Evolutionary conservation across 1,140 invertebrate species (phyloP).

Genomic region (Wiebesia pumilae): DNA sequence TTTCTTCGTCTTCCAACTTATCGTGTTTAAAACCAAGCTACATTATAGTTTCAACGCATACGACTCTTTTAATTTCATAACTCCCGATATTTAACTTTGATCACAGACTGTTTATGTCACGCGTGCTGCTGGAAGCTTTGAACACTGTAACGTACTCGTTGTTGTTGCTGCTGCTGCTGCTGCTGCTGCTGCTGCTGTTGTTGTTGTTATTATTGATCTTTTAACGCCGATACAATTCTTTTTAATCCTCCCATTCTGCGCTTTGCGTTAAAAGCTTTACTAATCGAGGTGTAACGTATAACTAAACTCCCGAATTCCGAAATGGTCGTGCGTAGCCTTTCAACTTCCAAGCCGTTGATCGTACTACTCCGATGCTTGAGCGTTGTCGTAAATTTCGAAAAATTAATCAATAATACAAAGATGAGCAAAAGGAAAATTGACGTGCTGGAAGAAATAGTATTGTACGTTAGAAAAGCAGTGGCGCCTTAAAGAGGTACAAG

Average conservation of each 20-base stretch:
- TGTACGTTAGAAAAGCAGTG: not conserved
- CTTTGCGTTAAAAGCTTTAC: not conserved
- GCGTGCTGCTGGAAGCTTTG: not conserved
- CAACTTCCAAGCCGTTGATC: not conserved
- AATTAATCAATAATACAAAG: not conserved
- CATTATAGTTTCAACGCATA: not conserved
- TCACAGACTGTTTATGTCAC: not conserved
- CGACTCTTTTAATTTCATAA: not conserved
- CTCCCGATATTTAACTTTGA: not conserved
- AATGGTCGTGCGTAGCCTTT: not conserved
- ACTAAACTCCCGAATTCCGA: not conserved
- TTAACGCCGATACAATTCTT: not conserved
- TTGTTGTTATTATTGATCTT: not conserved
- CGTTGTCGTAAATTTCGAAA: not conserved
- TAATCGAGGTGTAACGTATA: not conserved
- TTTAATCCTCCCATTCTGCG: not conserved
- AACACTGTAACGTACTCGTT: not conserved
- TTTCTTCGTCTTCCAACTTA: slow-evolving; percentile 18
- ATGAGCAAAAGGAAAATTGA: not conserved
- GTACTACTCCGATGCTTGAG: too few relatives aligned
- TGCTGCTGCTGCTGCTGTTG: not conserved
- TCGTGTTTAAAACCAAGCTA: slow-evolving; percentile 37
- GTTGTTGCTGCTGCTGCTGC: not conserved
- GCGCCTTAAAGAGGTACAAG: not conserved
- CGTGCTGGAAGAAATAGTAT: not conserved